Percentiles rank a stretch among this genome's conserved stretches.
phyloP scores from a whole-genome alignment of 2,888 invertebrate genomes.

The Orgyia antiqua region DNA sequence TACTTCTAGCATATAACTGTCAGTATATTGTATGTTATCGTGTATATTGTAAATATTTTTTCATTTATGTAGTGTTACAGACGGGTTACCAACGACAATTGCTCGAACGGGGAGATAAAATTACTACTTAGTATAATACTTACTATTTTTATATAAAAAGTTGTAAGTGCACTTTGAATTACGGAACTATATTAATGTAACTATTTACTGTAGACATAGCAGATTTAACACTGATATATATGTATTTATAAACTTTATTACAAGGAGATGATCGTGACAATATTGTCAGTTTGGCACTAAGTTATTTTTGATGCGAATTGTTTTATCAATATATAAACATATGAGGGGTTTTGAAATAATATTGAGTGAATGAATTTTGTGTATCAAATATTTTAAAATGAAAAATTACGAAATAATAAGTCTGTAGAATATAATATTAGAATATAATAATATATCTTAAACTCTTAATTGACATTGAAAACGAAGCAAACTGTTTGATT shows the following conservation, averaged over 20 bases:
- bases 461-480: slow-evolving; percentile 26
- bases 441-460: slow-evolving; percentile 21
- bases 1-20: slow-evolving; percentile 67
- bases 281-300: slow-evolving; percentile 31
- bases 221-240: slow-evolving; percentile 33
- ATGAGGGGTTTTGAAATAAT: slow-evolving; percentile 10
- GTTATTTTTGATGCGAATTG: slow-evolving; percentile 16
- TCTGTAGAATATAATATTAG: slow-evolving; percentile 6
- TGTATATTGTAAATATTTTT: slow-evolving; percentile 74
- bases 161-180: slow-evolving; percentile 75
- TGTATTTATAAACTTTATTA: slow-evolving; percentile 13
- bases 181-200: slow-evolving; percentile 63
- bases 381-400: slow-evolving; percentile 3
- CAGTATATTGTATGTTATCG: slow-evolving; percentile 67
- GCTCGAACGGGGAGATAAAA: slow-evolving; percentile 53
- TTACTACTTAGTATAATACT: slow-evolving; percentile 63
- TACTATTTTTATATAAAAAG: slow-evolving; percentile 59
- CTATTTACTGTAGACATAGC: slow-evolving; percentile 42
- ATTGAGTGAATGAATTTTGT: slow-evolving; percentile 9
- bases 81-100: slow-evolving; percentile 54
- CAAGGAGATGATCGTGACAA: slow-evolving; percentile 20
- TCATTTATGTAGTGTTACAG: slow-evolving; percentile 66
- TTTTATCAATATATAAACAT: slow-evolving; percentile 10
- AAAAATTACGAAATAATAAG: slow-evolving; percentile 9
- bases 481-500: slow-evolving; percentile 36